These are phyloP conservation scores for Anomalospiza imberbis DNA, from an alignment of 2,797 vertebrate genomes.

Conservation along the genomic window DNA sequence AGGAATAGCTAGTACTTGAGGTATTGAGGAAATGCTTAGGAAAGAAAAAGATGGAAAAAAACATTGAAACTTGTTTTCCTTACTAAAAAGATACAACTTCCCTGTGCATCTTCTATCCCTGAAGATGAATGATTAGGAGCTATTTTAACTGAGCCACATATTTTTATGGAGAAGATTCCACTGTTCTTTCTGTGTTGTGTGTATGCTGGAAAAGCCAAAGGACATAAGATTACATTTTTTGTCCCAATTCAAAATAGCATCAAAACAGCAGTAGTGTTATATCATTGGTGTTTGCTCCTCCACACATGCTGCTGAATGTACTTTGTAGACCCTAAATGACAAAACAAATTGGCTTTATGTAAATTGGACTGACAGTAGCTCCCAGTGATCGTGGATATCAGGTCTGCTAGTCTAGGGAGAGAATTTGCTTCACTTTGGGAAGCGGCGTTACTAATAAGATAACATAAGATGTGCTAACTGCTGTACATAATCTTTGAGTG, in stretches of 20 bases:
- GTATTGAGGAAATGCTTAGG: conserved; percentile 24
- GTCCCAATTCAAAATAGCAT: conserved; percentile 10
- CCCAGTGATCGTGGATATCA: conserved; percentile 4
- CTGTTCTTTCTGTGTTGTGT: neutral
- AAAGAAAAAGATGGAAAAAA: neutral
- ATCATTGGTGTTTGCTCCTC: neutral
- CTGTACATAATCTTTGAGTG: neutral
- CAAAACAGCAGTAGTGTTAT: neutral
- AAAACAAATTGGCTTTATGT: conserved; percentile 9
- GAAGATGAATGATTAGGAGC: conserved; percentile 41
- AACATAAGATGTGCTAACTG: neutral
- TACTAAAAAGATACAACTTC: neutral
- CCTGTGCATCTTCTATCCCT: conserved; percentile 1
- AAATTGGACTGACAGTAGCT: conserved; percentile 37
- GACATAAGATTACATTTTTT: neutral
- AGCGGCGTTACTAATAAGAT: neutral
- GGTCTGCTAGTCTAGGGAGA: neutral
- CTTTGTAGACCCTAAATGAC: neutral
- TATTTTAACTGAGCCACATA: conserved; percentile 26
- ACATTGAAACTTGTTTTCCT: neutral
- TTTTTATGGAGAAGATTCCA: conserved; percentile 39
- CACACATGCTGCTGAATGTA: neutral
- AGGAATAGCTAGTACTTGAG: neutral
- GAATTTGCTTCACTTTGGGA: conserved; percentile 18
- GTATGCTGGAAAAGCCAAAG: neutral